phyloP scores from a whole-genome alignment of 2,797 vertebrate genomes.

The Lindbergichthys nudifrons region DNA sequence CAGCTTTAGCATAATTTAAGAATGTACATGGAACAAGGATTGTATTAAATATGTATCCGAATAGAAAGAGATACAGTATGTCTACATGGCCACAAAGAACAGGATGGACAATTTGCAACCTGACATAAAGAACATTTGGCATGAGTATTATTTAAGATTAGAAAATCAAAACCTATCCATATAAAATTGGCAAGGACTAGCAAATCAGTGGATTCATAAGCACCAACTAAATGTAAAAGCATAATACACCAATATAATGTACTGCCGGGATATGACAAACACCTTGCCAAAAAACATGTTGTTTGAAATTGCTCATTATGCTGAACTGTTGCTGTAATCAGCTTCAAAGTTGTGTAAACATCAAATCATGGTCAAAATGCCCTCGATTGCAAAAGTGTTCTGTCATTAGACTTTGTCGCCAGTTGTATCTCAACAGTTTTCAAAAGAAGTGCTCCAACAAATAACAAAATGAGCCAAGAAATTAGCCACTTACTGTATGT shows the following conservation, averaged over 20 bases:
- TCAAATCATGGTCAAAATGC: conserved; percentile 14
- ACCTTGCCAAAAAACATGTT: conserved; percentile 12
- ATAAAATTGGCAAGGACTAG: background rate
- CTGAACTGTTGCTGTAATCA: background rate
- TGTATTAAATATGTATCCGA: background rate
- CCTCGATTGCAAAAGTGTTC: background rate
- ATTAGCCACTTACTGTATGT: no score
- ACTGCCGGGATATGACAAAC: background rate
- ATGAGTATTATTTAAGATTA: background rate
- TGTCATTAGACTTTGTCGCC: background rate
- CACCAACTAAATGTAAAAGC: background rate
- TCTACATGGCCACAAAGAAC: background rate
- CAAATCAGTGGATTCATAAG: background rate
- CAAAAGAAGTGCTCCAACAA: background rate
- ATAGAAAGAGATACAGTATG: no score
- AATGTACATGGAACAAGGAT: no score
- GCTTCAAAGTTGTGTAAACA: conserved; percentile 14
- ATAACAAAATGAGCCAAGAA: background rate
- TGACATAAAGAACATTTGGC: background rate
- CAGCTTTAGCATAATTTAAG: background rate
- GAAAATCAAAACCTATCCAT: background rate
- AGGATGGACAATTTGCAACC: background rate
- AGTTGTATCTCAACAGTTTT: background rate
- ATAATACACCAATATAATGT: background rate
- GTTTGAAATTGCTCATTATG: background rate